A percentile compares a stretch with the other conserved stretches of the same genome.
phyloP scores from a whole-genome alignment of 2,113 vertebrate species.

The Bufo bufo region DNA sequence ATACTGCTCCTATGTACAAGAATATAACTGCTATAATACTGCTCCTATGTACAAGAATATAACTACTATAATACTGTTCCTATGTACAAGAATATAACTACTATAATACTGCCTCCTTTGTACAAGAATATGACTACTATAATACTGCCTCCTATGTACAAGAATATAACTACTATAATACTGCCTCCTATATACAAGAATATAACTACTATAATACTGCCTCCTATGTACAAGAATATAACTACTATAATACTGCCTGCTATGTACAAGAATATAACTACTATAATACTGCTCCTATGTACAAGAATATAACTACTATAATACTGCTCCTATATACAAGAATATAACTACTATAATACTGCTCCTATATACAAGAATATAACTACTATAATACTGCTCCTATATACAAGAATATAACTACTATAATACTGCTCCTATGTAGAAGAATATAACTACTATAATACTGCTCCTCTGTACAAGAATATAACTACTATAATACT shows the following conservation, averaged over 20 bases:
- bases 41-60: background rate
- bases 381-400: too few relatives aligned
- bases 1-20: background rate
- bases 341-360: conserved; percentile 3
- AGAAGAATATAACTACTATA: too few relatives aligned
- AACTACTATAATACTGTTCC: background rate
- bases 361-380: too few relatives aligned
- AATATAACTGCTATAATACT: too few relatives aligned
- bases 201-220: background rate
- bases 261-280: background rate
- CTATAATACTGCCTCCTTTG: background rate
- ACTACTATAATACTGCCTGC: background rate
- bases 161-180: conserved; percentile 6
- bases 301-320: conserved; percentile 7
- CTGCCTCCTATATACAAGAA: background rate
- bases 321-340: background rate
- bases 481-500: conserved; percentile 7
- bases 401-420: conserved; percentile 2
- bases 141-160: background rate
- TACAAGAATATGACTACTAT: conserved; percentile 6
- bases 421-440: background rate
- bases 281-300: background rate
- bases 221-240: background rate
- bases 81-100: background rate
- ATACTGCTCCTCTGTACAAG: background rate